Evolutionary conservation across 2,888 invertebrate species (phyloP).

Genomic region (Polydrusus pterygomalis): DNA sequence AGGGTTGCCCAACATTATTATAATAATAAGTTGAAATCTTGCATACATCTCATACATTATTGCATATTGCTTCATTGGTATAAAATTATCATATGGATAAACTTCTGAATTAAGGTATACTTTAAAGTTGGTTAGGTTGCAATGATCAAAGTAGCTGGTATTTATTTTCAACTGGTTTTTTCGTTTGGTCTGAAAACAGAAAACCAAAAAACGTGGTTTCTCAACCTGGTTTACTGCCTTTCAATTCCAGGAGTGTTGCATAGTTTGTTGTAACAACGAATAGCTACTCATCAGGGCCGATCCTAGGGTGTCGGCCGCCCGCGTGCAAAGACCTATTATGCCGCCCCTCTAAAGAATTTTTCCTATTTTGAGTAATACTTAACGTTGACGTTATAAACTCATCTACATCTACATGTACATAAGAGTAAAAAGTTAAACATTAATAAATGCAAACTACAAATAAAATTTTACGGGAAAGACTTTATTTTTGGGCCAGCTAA

Average conservation of each 20-base stretch:
- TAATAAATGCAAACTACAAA: too few relatives aligned
- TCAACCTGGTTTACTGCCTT: slow-evolving; percentile 50
- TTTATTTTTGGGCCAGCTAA: too few relatives aligned
- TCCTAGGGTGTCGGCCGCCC: too few relatives aligned
- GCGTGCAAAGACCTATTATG: too few relatives aligned
- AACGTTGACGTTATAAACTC: too few relatives aligned
- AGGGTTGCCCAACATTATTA: not conserved
- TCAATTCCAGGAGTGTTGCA: slow-evolving; percentile 63
- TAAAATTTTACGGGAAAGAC: too few relatives aligned
- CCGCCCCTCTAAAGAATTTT: too few relatives aligned
- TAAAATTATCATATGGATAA: slow-evolving; percentile 65
- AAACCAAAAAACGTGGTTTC: slow-evolving; percentile 2
- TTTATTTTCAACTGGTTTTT: slow-evolving; percentile 29
- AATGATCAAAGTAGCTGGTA: slow-evolving; percentile 56
- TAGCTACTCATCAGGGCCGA: too few relatives aligned
- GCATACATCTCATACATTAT: slow-evolving; percentile 2
- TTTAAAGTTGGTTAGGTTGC: slow-evolving; percentile 65
- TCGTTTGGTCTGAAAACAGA: slow-evolving; percentile 4
- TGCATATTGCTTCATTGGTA: slow-evolving; percentile 3
- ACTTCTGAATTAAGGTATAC: slow-evolving; percentile 62
- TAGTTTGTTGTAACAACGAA: slow-evolving; percentile 61
- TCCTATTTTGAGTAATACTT: too few relatives aligned
- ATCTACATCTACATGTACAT: too few relatives aligned
- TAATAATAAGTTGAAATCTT: slow-evolving; percentile 15
- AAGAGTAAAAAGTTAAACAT: too few relatives aligned